Percentiles rank a stretch among this genome's conserved stretches.
These are phyloP conservation scores for Pholis gunnellus DNA, from an alignment of 2,113 vertebrate genomes.

Conservation along the genomic window DNA sequence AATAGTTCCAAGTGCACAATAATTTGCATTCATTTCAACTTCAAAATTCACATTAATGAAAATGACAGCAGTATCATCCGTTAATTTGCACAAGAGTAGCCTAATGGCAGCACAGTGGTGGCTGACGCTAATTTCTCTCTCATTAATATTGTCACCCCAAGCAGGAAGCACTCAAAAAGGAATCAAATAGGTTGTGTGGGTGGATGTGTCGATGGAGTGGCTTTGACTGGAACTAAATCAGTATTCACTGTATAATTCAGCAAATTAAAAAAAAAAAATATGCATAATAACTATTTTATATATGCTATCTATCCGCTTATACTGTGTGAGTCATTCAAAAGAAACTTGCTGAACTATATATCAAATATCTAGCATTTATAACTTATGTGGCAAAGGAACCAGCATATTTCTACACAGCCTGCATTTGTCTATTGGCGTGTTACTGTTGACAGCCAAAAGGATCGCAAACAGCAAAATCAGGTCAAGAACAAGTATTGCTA, in stretches of 20 bases:
- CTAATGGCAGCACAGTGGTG: conserved; percentile 55
- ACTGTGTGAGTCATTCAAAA: background rate
- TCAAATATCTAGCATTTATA: background rate
- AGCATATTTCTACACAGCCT: background rate
- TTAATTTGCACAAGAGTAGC: conserved; percentile 71
- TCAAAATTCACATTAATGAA: conserved; percentile 33
- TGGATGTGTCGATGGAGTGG: conserved; percentile 24
- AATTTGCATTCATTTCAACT: conserved; percentile 37
- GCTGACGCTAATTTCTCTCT: conserved; percentile 63
- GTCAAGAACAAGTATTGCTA: conserved; percentile 7
- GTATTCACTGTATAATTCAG: conserved; percentile 22
- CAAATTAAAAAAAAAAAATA: background rate
- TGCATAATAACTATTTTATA: background rate
- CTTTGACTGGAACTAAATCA: conserved; percentile 45
- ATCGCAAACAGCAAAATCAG: conserved; percentile 17
- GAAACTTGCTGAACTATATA: background rate
- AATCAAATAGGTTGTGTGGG: conserved; percentile 39
- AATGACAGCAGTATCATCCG: conserved; percentile 50
- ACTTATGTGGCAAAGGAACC: background rate
- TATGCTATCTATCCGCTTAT: background rate
- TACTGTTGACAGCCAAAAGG: background rate
- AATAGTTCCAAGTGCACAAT: conserved; percentile 6
- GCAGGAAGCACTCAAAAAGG: conserved; percentile 61
- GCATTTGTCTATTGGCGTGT: background rate
- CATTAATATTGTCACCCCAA: conserved; percentile 69